Evolutionary conservation across 64 coral and sea anemone species (phyloP).

Genomic region (Pocillopora verrucosa): DNA sequence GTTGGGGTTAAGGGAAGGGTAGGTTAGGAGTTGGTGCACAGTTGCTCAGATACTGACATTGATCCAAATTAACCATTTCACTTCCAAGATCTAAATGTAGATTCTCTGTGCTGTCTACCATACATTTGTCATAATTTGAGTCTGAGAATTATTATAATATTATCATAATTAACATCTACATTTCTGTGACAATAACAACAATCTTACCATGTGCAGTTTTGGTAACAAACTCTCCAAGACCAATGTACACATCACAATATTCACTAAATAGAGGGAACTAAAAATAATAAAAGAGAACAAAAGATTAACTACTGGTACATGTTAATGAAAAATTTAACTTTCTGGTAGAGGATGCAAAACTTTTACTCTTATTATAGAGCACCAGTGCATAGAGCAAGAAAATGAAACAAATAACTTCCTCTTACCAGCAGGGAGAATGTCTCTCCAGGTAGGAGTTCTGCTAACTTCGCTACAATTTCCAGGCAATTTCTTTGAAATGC

Average conservation of each 20-base stretch:
- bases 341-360: too few relatives aligned
- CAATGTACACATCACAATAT: slow-evolving; percentile 74
- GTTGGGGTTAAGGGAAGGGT: too few relatives aligned
- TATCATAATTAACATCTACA: too few relatives aligned
- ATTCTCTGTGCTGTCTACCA: too few relatives aligned
- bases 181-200: neutral
- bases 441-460: slow-evolving; percentile 91
- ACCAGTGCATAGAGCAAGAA: too few relatives aligned
- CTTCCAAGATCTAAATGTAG: too few relatives aligned
- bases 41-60: too few relatives aligned
- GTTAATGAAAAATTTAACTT: neutral
- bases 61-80: too few relatives aligned
- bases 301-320: neutral
- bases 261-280: slow-evolving; percentile 95
- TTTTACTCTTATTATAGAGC: too few relatives aligned
- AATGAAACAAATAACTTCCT: neutral
- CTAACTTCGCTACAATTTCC: slow-evolving; percentile 89
- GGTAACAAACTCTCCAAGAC: slow-evolving; percentile 59
- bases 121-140: too few relatives aligned
- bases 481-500: slow-evolving; percentile 83
- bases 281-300: slow-evolving; percentile 25
- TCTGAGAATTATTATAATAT: too few relatives aligned
- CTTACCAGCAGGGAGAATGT: slow-evolving; percentile 94
- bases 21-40: too few relatives aligned
- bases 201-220: slow-evolving; percentile 80